Evolutionary conservation across 1,140 invertebrate genomes (phyloP), one percentile per base, ranked within the genome.

Genomic region (Vollenhovia emeryi): DNA sequence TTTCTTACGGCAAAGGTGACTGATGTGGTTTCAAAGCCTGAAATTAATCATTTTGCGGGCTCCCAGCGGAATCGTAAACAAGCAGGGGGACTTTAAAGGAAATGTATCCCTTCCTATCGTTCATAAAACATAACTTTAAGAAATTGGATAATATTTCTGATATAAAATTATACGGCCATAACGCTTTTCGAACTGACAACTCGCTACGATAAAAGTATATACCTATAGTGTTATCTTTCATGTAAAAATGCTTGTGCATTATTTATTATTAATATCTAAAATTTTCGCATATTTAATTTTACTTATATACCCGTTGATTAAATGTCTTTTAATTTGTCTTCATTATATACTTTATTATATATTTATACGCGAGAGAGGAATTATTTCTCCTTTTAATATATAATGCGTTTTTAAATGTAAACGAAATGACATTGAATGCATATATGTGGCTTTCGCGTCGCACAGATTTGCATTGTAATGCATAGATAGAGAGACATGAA

Each of bases 61-160:
- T 82, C 27, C n/a, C 66, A 21, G 13, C 36, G 24, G 78, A 59
- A 73, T 82, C 78, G 36, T 82, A 82, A 82, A 82, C 78, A 82
- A 82, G 36, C 9, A 8, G 50, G 36, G 15, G 21, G 24, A n/a
- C 50, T 80, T 55, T 82, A 33, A 79, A 33, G 21, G 43, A 40
- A 82, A 57, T 18, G 78, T 73, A 59, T 45, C 52, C 24, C 9
- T 40, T 59, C 9, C 24, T 55, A 43, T 71, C 50, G 30, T 45
- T 73, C 40, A 57, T 82, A 73, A 82, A 57, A 45, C 48, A 71
- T 57, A 50, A 79, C 45, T 36, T 36, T 1, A 21, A 36, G 18
- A 82, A 71, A 82, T 73, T 82, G 50, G 18, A 73, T 57, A 45
- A 57, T 71, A 40, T 71, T 52, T 33, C 13, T 57, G 68, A 21